phyloP scores from a whole-genome alignment of 2,113 vertebrate genomes.

The Austrofundulus limnaeus region DNA sequence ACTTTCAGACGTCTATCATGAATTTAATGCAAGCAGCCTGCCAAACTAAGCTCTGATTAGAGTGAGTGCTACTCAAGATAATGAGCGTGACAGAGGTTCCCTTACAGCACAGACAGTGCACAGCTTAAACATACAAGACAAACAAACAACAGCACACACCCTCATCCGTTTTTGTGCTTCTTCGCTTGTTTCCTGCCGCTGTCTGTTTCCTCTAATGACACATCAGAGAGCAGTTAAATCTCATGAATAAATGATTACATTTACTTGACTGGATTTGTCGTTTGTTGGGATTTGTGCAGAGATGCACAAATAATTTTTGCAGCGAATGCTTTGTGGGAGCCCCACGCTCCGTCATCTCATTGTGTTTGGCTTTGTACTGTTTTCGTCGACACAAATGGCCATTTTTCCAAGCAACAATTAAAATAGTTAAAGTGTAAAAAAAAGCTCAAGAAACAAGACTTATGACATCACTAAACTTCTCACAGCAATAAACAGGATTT shows the following conservation, averaged over 20 bases:
- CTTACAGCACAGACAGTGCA: conserved; percentile 31
- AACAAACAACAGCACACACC: conserved; percentile 14
- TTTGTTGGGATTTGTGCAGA: conserved; percentile 14
- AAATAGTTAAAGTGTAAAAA: not conserved
- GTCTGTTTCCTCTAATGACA: conserved; percentile 53
- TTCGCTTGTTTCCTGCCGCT: conserved; percentile 42
- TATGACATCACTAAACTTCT: too few species aligned
- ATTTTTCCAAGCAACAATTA: not conserved
- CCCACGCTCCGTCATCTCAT: not conserved
- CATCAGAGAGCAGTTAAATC: conserved; percentile 23
- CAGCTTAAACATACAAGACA: conserved; percentile 23
- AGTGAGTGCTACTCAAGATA: conserved; percentile 71
- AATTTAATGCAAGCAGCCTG: conserved; percentile 50
- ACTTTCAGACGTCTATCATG: conserved; percentile 51
- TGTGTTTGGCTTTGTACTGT: not conserved
- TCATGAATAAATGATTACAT: conserved; percentile 47
- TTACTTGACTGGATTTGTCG: conserved; percentile 36
- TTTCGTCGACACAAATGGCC: not conserved
- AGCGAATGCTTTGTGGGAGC: not conserved
- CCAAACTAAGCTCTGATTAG: conserved; percentile 63
- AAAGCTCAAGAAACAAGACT: too few species aligned
- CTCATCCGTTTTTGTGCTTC: conserved; percentile 19
- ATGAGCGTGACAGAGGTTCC: conserved; percentile 58
- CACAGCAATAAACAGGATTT: too few species aligned
- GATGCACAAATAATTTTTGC: not conserved